Conservation (phyloP, 2,888 invertebrate genomes). For the Rhagophthalmus giganteus region DNA sequence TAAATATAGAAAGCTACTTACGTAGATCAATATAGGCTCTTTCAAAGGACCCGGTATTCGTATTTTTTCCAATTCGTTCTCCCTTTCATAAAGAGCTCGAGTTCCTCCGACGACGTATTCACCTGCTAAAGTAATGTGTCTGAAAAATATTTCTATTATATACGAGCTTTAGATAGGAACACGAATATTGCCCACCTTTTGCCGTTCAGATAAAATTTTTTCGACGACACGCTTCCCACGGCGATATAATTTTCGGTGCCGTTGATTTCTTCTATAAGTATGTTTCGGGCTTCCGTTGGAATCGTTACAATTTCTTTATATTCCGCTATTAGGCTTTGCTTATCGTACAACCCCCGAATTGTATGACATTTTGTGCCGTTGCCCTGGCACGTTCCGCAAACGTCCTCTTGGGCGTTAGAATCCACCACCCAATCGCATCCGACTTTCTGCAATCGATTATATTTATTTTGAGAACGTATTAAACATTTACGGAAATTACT, state of each 20-base stretch:
- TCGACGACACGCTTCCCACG: constrained; percentile 70
- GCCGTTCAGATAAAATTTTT: constrained; percentile 77
- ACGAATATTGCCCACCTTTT: constrained; percentile 61
- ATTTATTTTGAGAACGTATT: background rate
- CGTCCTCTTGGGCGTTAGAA: constrained; percentile 77
- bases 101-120: constrained; percentile 83
- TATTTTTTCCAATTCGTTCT: constrained; percentile 78
- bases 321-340: constrained; percentile 55
- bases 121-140: constrained; percentile 71
- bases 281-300: constrained; percentile 78
- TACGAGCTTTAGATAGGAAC: constrained; percentile 11
- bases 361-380: constrained; percentile 80
- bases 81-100: constrained; percentile 76
- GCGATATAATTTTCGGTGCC: constrained; percentile 79
- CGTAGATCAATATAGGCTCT: constrained; percentile 80
- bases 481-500: too few relatives aligned
- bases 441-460: constrained; percentile 69
- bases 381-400: constrained; percentile 85
- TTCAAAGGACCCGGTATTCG: constrained; percentile 79
- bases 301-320: constrained; percentile 70
- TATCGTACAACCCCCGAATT: constrained; percentile 61
- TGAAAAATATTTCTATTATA: constrained; percentile 46
- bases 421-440: constrained; percentile 91
- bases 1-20: too few relatives aligned
- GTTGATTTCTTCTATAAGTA: constrained; percentile 74